phyloP scores from a whole-genome alignment of 1,140 invertebrate genomes.

The Drosophila carrolli region DNA sequence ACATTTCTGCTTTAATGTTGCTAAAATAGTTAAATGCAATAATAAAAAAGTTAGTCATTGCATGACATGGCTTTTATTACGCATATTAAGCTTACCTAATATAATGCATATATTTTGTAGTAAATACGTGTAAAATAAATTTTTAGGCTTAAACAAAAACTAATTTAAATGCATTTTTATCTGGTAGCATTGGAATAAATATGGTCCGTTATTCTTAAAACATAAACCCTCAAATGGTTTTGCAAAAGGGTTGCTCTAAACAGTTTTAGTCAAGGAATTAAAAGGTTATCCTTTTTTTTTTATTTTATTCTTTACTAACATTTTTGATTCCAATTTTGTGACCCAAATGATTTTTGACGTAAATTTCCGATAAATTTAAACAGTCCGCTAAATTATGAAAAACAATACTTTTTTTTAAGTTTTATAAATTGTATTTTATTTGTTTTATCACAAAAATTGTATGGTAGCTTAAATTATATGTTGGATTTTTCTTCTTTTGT shows the following conservation, averaged over 20 bases:
- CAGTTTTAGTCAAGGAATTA: too few species aligned
- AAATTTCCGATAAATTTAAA: too few species aligned
- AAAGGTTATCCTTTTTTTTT: too few species aligned
- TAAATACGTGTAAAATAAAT: conserved; percentile 71
- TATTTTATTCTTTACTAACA: too few species aligned
- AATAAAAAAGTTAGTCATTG: conserved; percentile 36
- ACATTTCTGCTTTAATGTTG: conserved; percentile 35
- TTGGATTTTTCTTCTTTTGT: conserved; percentile 40
- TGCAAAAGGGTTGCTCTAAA: too few species aligned
- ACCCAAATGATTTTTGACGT: too few species aligned
- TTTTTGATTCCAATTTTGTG: too few species aligned
- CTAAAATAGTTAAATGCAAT: conserved; percentile 32
- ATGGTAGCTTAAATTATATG: conserved; percentile 68
- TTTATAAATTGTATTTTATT: conserved; percentile 73
- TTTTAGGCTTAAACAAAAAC: conserved; percentile 65
- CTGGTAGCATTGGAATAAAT: background rate
- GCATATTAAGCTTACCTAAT: conserved; percentile 58
- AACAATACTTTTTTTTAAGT: background rate
- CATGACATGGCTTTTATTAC: conserved; percentile 48
- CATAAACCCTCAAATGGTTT: too few species aligned
- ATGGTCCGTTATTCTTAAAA: too few species aligned
- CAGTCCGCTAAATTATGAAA: background rate
- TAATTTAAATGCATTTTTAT: conserved; percentile 24
- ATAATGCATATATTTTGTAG: conserved; percentile 58
- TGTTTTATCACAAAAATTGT: conserved; percentile 75